Evolutionary conservation across 1,140 invertebrate genomes (phyloP), one percentile per base, ranked within the genome.

Genomic region (Paraescarpia echinospica): DNA sequence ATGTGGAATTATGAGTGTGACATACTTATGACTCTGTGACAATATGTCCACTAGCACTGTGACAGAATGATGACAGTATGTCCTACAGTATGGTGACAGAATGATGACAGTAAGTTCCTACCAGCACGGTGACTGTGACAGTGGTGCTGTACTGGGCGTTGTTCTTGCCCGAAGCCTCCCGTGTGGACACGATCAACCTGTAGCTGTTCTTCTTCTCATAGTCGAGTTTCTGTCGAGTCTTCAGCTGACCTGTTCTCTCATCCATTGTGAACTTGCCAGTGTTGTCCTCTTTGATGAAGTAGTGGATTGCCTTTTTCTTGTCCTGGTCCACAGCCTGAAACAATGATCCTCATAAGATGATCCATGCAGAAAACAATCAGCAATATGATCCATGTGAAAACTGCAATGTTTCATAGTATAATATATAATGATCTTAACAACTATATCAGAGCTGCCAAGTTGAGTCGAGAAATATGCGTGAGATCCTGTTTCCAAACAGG

Each of bases 81-180:
- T 48, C 94, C 93, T 94, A 95, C 94, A 77, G n/a, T 14, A 95
- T 94, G 51, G 89, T 94, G 22, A 94, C 93, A 41, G 2, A 77
- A 77, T 77, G 59, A 77, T 77, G 59, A 77, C 12, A 34, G 35
- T 34, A 31, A 31, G 34, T n/a, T 48, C 94, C 93, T 94, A 95
- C 94, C 91, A 77, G n/a, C 14, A 95, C 94, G 77, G 89, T 94
- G 22, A 94, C 93, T 34, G 94, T 93, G 34, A 89, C 14, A 89
- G 92, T 93, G 51, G 89, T 34, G 35, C 92, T 93, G 89, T 91
- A 92, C 51, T 91, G 31, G 31, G 92, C 22, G 33, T 92, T 35
- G 92, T 94, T 94, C 89, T 94, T 94, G 59, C 59, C 59, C 5
- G 35, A 88, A 33, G 59, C 92, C 51, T 93, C 92, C 34, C 90